Percentiles rank a stretch among this genome's conserved stretches.
Conservation (phyloP, 2,797 vertebrate species). For the Helarctos malayanus region DNA sequence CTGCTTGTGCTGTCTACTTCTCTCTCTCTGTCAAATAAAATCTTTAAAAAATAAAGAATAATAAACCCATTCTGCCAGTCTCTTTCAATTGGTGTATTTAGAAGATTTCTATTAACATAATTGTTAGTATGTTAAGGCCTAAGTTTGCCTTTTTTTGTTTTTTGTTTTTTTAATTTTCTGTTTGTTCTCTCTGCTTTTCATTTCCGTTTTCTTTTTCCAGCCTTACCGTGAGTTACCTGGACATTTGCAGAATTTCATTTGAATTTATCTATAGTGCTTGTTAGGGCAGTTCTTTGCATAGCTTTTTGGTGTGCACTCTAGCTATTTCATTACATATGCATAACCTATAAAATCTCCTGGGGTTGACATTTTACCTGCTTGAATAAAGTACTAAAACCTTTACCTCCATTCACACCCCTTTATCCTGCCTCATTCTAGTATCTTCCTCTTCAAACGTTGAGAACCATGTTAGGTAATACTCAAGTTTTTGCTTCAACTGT, state of each 20-base stretch:
- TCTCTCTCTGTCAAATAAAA: no score
- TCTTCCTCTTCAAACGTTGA: neutral
- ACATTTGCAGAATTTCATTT: neutral
- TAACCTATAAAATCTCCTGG: neutral
- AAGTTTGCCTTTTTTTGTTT: no score
- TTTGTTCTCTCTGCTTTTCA: neutral
- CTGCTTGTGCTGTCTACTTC: no score
- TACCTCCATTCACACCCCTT: neutral
- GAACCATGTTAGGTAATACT: neutral
- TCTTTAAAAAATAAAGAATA: no score
- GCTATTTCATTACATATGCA: neutral
- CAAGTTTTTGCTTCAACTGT: neutral
- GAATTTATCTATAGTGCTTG: neutral
- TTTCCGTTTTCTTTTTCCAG: neutral
- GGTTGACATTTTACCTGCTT: neutral
- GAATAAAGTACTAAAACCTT: neutral
- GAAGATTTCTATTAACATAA: no score
- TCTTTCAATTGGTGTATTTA: no score
- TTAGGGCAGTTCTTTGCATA: neutral
- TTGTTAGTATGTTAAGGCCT: no score
- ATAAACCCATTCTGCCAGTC: no score
- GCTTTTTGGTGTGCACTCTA: neutral
- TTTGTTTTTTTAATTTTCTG: neutral
- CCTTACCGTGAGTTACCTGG: neutral
- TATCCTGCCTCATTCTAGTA: neutral